These are phyloP conservation scores for Catalaphyllia jardinei DNA, from an alignment of 64 coral and sea anemone species.

Conservation along the genomic window DNA sequence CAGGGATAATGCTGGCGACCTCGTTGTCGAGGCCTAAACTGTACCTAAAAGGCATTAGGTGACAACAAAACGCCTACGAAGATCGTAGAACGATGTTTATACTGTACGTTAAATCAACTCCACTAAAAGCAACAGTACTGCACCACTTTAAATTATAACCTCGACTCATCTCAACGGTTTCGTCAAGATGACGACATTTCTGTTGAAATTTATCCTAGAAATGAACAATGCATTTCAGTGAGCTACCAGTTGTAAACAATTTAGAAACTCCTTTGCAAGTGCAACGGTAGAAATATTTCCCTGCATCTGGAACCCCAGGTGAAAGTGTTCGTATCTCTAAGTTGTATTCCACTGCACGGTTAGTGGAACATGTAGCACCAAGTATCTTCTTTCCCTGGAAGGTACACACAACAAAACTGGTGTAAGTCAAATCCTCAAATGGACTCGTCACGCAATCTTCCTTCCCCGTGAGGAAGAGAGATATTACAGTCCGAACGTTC, in stretches of 20 bases:
- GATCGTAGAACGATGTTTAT: too few relatives aligned
- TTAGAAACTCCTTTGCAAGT: background rate
- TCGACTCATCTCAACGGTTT: too few relatives aligned
- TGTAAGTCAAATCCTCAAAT: background rate
- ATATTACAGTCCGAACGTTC: too few relatives aligned
- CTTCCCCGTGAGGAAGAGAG: too few relatives aligned
- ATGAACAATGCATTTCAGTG: background rate
- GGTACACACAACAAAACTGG: background rate
- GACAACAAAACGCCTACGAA: too few relatives aligned
- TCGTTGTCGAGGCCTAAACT: too few relatives aligned
- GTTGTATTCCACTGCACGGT: constrained; percentile 3
- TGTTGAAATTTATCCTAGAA: background rate
- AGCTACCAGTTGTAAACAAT: background rate
- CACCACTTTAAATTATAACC: too few relatives aligned
- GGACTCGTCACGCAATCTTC: too few relatives aligned
- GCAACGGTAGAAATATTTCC: background rate
- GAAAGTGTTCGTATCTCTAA: background rate
- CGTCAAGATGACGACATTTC: background rate
- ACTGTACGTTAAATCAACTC: too few relatives aligned
- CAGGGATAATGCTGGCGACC: too few relatives aligned
- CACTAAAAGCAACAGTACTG: too few relatives aligned
- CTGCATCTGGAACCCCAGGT: background rate
- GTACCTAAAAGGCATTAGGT: too few relatives aligned
- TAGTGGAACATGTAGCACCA: constrained; percentile 13
- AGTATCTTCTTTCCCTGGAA: background rate